phyloP scores from a whole-genome alignment of 2,113 vertebrate species.

The Penelope pileata region DNA sequence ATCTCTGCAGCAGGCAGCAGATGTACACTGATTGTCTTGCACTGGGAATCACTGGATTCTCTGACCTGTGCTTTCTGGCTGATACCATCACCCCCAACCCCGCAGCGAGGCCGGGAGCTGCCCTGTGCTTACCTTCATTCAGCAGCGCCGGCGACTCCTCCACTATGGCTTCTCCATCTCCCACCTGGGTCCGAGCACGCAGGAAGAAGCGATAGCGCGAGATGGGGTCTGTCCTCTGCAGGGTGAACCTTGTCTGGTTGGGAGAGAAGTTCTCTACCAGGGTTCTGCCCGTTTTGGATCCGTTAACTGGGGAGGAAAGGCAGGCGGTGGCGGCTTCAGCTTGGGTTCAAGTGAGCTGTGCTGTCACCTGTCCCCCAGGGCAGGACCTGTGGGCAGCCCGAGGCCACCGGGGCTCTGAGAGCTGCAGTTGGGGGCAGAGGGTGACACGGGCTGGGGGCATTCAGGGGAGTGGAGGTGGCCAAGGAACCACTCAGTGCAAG shows the following conservation, averaged over 20 bases:
- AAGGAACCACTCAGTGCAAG: not conserved
- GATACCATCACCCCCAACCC: rapidly evolving
- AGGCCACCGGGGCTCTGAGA: rapidly evolving
- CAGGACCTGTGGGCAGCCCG: rapidly evolving
- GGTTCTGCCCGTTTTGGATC: constrained; percentile 78
- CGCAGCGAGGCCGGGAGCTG: not conserved
- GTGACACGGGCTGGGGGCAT: rapidly evolving
- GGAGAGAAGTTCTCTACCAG: constrained; percentile 82
- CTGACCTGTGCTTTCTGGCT: not conserved
- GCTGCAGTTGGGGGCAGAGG: not conserved
- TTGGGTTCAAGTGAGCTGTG: not conserved
- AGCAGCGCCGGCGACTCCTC: constrained; percentile 86
- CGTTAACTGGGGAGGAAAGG: constrained; percentile 85
- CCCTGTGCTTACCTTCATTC: constrained; percentile 87
- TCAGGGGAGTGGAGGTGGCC: rapidly evolving
- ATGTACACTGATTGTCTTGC: not conserved
- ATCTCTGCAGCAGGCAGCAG: not conserved
- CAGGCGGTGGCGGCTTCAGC: not conserved
- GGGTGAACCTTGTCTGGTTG: constrained; percentile 85
- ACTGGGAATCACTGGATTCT: too few relatives aligned
- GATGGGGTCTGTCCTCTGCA: constrained; percentile 85
- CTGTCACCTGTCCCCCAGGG: not conserved
- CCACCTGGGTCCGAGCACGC: constrained; percentile 89
- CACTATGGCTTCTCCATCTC: constrained; percentile 80
- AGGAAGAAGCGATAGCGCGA: constrained; percentile 89